Base-by-base conservation (phyloP, 1,140 invertebrate species). In the Drusus annulatus region DNA sequence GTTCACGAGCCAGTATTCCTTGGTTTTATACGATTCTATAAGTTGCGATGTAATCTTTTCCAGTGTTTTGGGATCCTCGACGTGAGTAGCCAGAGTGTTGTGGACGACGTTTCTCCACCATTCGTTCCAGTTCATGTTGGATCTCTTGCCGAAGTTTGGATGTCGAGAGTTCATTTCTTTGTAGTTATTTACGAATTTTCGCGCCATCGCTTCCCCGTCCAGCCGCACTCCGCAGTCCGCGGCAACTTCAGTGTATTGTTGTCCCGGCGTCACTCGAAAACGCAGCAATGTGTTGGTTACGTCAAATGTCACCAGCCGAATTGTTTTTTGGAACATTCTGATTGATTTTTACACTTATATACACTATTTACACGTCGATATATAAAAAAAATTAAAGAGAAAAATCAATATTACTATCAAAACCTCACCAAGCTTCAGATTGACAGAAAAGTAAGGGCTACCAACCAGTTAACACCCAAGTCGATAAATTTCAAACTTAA, bases 201-300 rank as follows among this genome's bases (percentile, higher is more conserved):
- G 85, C 85, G 91, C 91, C 76, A 97, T 85, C 76, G 89, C 87
- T 10, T 91, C 86, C 16, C 88, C 87, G 81, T 94, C 91, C 75
- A 91, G 90, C 51, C 91, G 84, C 13, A 95, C 87, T 1, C 95
- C 96, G 86, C 94, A 92, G 52, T 92, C 88, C 0, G 88, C 88
- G 1, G 93, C 95, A 63, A 95, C 90, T 81, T 92, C 89, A 1
- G 91, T 90, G 87, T 98, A 98, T 84, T 94, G 92, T 75, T 94
- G 89, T 65, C 93, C 94, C n/a, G 95, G 91, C 65, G 92, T 89
- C 3, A 91, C 90, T 23, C 90, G 88, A 84, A 95, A 94, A 85
- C 92, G 93, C 23, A 98, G 86, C 56, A 98, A 86, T 0, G 96
- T 98, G 80, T 95, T 95, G 7, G 95, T 98, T 15, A 96, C 93